A percentile compares a stretch with the other conserved stretches of the same genome.
Conservation (phyloP, 2,888 invertebrate species). For the Lamproptera curius region DNA sequence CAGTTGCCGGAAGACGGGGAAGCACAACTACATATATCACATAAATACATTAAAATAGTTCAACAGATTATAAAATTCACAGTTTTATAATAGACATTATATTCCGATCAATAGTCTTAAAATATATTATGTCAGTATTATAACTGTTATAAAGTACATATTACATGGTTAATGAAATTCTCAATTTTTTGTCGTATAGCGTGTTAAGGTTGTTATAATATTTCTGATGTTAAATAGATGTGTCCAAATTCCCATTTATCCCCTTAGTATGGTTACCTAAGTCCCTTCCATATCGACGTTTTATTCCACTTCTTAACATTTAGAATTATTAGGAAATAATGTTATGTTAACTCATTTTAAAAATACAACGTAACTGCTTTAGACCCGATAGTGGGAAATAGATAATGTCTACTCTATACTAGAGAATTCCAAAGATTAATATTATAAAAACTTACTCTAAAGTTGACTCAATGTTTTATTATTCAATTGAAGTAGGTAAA, state of each 20-base stretch:
- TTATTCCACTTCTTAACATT: constrained; percentile 21
- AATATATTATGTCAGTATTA: constrained; percentile 58
- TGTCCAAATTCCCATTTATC: constrained; percentile 44
- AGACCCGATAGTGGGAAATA: background rate
- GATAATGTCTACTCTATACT: constrained; percentile 6
- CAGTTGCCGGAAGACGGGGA: constrained; percentile 69
- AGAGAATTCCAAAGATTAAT: constrained; percentile 9
- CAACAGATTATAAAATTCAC: constrained; percentile 42
- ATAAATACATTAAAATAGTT: constrained; percentile 38
- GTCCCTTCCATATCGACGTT: constrained; percentile 41
- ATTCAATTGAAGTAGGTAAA: constrained; percentile 19
- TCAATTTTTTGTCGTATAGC: constrained; percentile 36
- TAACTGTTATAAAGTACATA: constrained; percentile 46
- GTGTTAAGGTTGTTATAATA: constrained; percentile 48
- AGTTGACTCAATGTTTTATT: constrained; percentile 1
- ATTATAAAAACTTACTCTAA: background rate
- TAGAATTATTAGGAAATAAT: background rate
- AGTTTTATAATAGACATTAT: constrained; percentile 36
- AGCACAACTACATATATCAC: constrained; percentile 49
- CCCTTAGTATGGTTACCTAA: constrained; percentile 55
- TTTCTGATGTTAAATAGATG: constrained; percentile 48
- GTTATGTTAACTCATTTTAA: too few relatives aligned
- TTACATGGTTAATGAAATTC: constrained; percentile 39
- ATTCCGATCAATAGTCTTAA: constrained; percentile 31
- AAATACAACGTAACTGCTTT: background rate